Evolutionary conservation across 2,888 invertebrate genomes (phyloP).

Genomic region (Mimas tiliae): DNA sequence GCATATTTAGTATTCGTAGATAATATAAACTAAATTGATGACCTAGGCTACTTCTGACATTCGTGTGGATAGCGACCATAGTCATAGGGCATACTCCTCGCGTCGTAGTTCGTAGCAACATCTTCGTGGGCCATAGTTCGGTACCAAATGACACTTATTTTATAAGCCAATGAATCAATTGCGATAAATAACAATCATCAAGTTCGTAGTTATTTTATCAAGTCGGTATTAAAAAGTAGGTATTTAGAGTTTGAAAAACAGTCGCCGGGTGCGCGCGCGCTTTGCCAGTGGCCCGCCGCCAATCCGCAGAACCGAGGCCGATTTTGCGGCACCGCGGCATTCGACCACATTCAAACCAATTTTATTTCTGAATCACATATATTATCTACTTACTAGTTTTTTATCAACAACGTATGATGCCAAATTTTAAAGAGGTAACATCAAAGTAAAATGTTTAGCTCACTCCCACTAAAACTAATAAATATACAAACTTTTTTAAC

Average conservation of each 20-base stretch:
- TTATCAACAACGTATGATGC: conserved; percentile 27
- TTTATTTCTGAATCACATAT: conserved; percentile 55
- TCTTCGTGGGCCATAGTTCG: too few relatives aligned
- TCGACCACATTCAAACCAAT: conserved; percentile 70
- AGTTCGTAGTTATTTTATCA: conserved; percentile 1
- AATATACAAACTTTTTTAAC: not conserved
- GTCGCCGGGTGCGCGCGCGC: conserved; percentile 61
- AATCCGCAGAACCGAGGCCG: conserved; percentile 65
- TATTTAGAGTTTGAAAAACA: conserved; percentile 30
- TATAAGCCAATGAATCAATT: not conserved
- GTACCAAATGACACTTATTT: not conserved
- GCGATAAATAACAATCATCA: not conserved
- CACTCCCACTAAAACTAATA: not conserved
- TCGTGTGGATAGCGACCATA: too few relatives aligned
- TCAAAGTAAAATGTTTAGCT: not conserved
- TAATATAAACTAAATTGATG: too few relatives aligned
- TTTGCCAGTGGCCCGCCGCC: conserved; percentile 63
- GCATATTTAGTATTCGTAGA: too few relatives aligned
- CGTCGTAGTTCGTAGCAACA: too few relatives aligned
- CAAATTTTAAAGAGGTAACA: conserved; percentile 1
- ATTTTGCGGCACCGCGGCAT: conserved; percentile 72
- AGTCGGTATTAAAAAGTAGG: not conserved
- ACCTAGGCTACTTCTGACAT: too few relatives aligned
- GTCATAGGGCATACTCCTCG: too few relatives aligned
- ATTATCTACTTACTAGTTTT: conserved; percentile 12